Evolutionary conservation across 2,888 invertebrate species (phyloP).

Genomic region (Tenthredo amoena): DNA sequence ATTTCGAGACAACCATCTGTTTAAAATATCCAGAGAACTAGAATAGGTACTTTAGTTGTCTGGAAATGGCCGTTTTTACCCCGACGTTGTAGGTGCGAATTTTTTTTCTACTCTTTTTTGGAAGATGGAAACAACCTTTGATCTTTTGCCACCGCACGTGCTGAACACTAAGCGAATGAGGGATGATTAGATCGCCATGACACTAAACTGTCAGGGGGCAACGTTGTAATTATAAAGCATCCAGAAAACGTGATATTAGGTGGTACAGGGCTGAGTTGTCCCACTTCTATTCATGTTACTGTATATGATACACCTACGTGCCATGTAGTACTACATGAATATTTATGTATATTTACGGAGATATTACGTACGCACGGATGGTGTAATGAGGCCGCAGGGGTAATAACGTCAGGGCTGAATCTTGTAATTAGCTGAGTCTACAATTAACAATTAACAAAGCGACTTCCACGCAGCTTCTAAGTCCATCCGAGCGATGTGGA

Average conservation of each 20-base stretch:
- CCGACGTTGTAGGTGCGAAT: neutral
- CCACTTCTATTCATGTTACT: neutral
- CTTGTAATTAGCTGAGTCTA: neutral
- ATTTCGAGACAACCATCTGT: neutral
- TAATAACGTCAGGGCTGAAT: neutral
- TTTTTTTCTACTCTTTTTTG: neutral
- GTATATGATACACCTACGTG: neutral
- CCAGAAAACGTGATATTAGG: constrained; percentile 11
- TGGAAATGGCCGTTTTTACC: neutral
- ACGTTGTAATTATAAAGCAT: neutral
- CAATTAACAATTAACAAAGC: neutral
- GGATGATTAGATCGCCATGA: constrained; percentile 11
- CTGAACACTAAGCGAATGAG: neutral
- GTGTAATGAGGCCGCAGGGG: neutral
- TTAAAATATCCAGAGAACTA: neutral
- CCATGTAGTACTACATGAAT: neutral
- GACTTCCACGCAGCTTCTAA: neutral
- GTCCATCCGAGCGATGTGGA: neutral
- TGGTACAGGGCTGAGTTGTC: neutral
- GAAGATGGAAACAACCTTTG: neutral
- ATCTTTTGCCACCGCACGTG: neutral
- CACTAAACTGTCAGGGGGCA: neutral
- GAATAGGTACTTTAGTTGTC: neutral
- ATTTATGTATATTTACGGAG: neutral
- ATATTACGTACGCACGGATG: neutral